Base-by-base conservation (phyloP, 2,888 invertebrate species). In the Eilema griseolum region DNA sequence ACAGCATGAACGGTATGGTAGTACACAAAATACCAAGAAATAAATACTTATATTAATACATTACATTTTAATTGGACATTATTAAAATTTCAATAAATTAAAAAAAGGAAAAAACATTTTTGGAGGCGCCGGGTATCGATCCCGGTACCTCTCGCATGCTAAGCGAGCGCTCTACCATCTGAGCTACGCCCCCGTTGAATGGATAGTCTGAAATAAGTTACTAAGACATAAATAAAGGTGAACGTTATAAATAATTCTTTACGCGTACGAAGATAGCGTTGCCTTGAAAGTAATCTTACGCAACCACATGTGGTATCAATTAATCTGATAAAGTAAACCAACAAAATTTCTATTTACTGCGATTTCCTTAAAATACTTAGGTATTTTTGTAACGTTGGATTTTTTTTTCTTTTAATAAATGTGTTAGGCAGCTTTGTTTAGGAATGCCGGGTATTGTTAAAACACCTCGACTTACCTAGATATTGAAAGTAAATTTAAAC, bases 151-250 rank as follows among this genome's bases (percentile, higher is more conserved):
- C 94, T 94, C 94, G 89, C 94, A 94, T 94, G 95, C 95, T 95
- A 95, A 95, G 95, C 95, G 95, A 95, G 95, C 95, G 95, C 95
- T 95, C 95, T 95, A 95, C 95, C 95, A 95, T 95, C 95, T 95
- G 95, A 95, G 95, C 95, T 95, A 95, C 95, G 94, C 95, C 95
- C 95, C 94, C 95, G 63, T 23, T 82, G 52, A 0, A 1, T 3
- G 7, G 0, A 0, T 0, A 5, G 0, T 0, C 4, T 12, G 52
- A 76, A 77, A 72, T 59, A 62, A 8, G 20, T 14, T 28, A 65
- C 59, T 24, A 61, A 11, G 0, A 62, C n/a, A 28, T 61, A 69
- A 68, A 57, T 26, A 26, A 71, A 72, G 69, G 66, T 66, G 28
- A 72, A 67, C 57, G 56, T 63, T 61, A 69, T 59, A 72, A 66